Base-by-base conservation (phyloP, 2,113 vertebrate genomes). In the Plestiodon gilberti region DNA sequence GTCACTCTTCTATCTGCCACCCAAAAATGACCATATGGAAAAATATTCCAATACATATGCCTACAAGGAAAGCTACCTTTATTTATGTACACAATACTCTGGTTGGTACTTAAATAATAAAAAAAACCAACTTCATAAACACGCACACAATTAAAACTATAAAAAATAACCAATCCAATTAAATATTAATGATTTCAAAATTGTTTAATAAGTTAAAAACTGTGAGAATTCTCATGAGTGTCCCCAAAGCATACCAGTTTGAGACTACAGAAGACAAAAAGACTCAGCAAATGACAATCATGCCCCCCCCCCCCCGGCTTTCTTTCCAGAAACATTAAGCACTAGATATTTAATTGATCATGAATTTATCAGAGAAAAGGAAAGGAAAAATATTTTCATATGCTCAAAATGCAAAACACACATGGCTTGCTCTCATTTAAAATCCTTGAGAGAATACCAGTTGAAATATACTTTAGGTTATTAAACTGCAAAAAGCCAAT, bases 171-270 rank as follows among this genome's bases (percentile, higher is more conserved):
- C 86, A 22, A 89, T 83, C 85, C 93, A 95, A 97, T 97, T 97
- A 97, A 97, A 97, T 96, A 97, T 97, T 97, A 96, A 97, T 97
- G 95, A 96, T 95, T 97, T 96, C 95, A 96, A 96, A 97, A 97
- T 96, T 97, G 95, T 97, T 97, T 96, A 97, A 97, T 97, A 97
- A 97, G 95, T 96, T 96, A 95, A 95, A 96, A 92, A 93, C 96
- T 95, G 93, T 90, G 90, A 96, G 94, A 89, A 97, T 94, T 96
- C 96, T 97, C 96, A 81, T 92, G 93, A 96, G 95, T 95, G 94
- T 95, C 93, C 67, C 30, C 62, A 48, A 84, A 90, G 91, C 77
- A 78, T 35, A 92, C 89, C 93, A 94, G 93, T 90, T 86, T 90
- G 89, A 92, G 92, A 93, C 91, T 92, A 96, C 96, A 96, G 96